These are phyloP conservation scores for Tillus elongatus DNA, from an alignment of 2,888 invertebrate genomes.

Conservation along the genomic window DNA sequence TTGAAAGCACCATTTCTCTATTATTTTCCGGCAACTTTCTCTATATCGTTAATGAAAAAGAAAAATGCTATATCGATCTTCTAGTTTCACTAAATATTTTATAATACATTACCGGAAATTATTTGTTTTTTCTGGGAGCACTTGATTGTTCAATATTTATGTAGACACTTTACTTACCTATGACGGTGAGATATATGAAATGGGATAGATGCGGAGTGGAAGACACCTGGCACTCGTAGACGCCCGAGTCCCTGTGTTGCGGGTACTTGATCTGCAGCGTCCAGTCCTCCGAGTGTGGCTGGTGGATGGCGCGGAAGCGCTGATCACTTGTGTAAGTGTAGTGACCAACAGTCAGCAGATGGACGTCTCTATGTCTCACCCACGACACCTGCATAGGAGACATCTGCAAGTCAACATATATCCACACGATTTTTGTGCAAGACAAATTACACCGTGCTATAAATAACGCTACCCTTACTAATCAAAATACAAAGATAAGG, in stretches of 20 bases:
- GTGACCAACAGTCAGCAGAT: conserved; percentile 77
- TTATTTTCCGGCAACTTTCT: too few relatives aligned
- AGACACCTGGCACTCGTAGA: conserved; percentile 91
- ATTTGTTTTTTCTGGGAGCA: too few relatives aligned
- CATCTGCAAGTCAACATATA: conserved; percentile 46
- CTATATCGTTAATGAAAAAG: too few relatives aligned
- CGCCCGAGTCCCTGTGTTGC: conserved; percentile 80
- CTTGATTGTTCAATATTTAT: background rate
- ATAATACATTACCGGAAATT: too few relatives aligned
- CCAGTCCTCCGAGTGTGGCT: conserved; percentile 83
- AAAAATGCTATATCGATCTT: too few relatives aligned
- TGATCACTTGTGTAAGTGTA: conserved; percentile 90
- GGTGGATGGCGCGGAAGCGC: conserved; percentile 79
- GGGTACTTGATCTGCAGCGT: conserved; percentile 87
- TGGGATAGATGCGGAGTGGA: conserved; percentile 90
- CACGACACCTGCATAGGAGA: conserved; percentile 78
- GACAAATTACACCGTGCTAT: too few relatives aligned
- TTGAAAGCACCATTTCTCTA: too few relatives aligned
- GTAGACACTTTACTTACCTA: conserved; percentile 61
- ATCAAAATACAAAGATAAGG: too few relatives aligned
- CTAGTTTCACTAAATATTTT: too few relatives aligned
- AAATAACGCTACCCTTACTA: too few relatives aligned
- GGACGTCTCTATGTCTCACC: conserved; percentile 85
- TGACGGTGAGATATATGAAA: conserved; percentile 81
- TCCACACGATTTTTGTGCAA: too few relatives aligned